Evolutionary conservation across 2,888 invertebrate genomes (phyloP).

Genomic region (Iphiclides podalirius): DNA sequence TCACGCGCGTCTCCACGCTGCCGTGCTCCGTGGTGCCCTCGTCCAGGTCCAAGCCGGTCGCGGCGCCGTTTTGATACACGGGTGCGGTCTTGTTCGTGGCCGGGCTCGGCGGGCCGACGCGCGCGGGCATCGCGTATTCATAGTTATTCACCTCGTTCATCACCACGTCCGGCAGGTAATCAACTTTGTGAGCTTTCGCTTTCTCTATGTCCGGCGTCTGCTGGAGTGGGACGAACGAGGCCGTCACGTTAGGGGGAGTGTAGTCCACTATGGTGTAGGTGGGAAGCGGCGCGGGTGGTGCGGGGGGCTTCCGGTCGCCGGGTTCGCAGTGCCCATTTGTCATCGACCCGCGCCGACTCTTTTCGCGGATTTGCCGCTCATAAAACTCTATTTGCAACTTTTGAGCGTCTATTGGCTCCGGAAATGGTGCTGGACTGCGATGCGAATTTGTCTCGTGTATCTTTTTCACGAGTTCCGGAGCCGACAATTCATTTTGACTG

Average conservation of each 20-base stretch:
- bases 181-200: constrained; percentile 67
- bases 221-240: constrained; percentile 72
- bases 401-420: constrained; percentile 59
- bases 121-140: constrained; percentile 32
- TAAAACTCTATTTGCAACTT: constrained; percentile 73
- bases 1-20: constrained; percentile 85
- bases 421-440: constrained; percentile 26
- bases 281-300: constrained; percentile 37
- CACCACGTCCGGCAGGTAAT: constrained; percentile 71
- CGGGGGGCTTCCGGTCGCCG: constrained; percentile 29
- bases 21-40: constrained; percentile 79
- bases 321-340: constrained; percentile 42
- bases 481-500: constrained; percentile 61
- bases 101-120: constrained; percentile 27
- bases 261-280: constrained; percentile 73
- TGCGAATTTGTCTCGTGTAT: constrained; percentile 30
- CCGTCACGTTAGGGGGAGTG: constrained; percentile 59
- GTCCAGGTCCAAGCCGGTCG: constrained; percentile 38
- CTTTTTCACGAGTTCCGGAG: constrained; percentile 65
- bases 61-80: constrained; percentile 40
- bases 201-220: constrained; percentile 75
- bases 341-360: constrained; percentile 46
- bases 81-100: constrained; percentile 33
- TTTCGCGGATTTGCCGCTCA: constrained; percentile 69
- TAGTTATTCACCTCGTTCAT: constrained; percentile 52